Evolutionary conservation across 2,113 vertebrate species (phyloP).

Genomic region (Semnornis frantzii): DNA sequence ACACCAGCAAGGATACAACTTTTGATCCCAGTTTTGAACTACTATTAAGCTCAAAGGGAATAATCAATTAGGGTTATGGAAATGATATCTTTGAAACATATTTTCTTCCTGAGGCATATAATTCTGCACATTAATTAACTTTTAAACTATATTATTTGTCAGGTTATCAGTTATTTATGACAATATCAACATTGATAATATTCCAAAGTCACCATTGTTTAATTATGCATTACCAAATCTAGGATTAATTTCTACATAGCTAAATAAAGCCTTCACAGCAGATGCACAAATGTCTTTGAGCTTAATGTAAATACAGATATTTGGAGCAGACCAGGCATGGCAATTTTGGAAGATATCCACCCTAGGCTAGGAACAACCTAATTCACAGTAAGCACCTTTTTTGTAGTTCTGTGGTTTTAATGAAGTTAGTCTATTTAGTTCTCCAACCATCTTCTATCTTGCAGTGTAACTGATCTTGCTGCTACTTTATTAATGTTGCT

Average conservation of each 20-base stretch:
- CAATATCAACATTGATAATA: background rate
- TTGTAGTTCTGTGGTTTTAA: background rate
- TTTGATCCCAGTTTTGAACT: background rate
- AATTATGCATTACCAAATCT: background rate
- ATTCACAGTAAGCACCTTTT: background rate
- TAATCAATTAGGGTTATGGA: background rate
- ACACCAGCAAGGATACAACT: background rate
- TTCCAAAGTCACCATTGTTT: background rate
- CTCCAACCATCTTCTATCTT: background rate
- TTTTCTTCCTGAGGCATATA: background rate
- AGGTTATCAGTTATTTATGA: background rate
- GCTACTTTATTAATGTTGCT: background rate
- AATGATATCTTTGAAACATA: background rate
- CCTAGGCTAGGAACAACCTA: background rate
- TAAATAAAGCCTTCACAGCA: background rate
- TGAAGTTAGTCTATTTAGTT: background rate
- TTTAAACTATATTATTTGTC: background rate
- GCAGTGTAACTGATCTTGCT: background rate
- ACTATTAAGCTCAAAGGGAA: conserved; percentile 19
- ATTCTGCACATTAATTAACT: background rate
- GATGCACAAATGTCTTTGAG: background rate
- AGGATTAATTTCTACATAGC: background rate
- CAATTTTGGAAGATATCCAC: background rate
- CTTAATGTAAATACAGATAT: background rate
- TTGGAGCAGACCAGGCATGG: background rate